Base-by-base conservation (phyloP, 2,888 invertebrate genomes). In the Mythimna vitellina region DNA sequence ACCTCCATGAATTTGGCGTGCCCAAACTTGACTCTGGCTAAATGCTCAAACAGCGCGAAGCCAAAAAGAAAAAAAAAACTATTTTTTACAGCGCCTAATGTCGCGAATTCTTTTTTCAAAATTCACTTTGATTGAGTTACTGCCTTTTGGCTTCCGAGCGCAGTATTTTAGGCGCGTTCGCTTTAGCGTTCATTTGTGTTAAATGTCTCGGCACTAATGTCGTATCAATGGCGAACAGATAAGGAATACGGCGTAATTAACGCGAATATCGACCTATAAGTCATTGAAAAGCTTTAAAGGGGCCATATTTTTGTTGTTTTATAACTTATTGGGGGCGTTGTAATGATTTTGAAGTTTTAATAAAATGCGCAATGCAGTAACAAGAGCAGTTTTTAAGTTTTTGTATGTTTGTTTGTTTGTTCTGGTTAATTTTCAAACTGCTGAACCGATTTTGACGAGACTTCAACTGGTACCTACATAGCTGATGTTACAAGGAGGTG, bases 171-270 rank as follows among this genome's bases (percentile, higher is more conserved):
- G 76, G 65, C 78, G 84, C 78, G 86, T 82, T 84, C 82, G 73
- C 70, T 78, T 80, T 65, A 70, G 60, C 83, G 76, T 86, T 85
- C 87, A 90, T 91, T 92, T 76, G 83, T 72, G 88, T 79, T 86
- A 80, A 92, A 92, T 92, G 90, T 92, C 85, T 80, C 76, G 90
- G 79, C 72, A 88, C 81, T 92, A 92, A 92, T 88, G 73, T 70
- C 86, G 79, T 89, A 89, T 90, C 90, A 90, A 90, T 91, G 87
- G 90, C 79, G 78, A 51, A 78, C 73, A 83, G 91, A 90, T 91
- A 91, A 88, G 88, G 88, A 83, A 87, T 88, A 84, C 61, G 80
- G 56, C 77, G 87, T 89, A 91, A 91, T 91, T 91, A 91, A 89
- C 87, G 85, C 35, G 73, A 83, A 83, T 86, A 84, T 73, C 76